A percentile compares a stretch with the other conserved stretches of the same genome.
Conservation (phyloP, 2,797 vertebrate species). For the Nyctalus aviator region DNA sequence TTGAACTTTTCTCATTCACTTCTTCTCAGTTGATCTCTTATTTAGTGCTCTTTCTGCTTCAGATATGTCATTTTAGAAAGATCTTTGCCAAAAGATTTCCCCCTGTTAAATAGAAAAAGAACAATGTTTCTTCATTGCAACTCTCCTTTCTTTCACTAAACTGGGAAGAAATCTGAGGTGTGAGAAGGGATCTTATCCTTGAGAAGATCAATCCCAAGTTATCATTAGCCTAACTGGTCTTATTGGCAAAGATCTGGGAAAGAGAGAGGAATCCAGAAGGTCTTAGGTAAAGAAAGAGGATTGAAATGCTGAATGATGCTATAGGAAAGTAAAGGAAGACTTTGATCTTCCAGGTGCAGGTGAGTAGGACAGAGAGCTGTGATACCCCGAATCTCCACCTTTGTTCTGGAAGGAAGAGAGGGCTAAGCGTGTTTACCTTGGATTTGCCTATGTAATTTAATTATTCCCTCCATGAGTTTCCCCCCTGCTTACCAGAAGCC, state of each 20-base stretch:
- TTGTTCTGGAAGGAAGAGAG: conserved; percentile 35
- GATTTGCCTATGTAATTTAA: conserved; percentile 60
- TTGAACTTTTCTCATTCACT: not conserved
- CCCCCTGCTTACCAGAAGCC: conserved; percentile 76
- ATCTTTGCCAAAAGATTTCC: not conserved
- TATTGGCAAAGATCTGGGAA: not conserved
- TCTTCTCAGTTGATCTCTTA: not conserved
- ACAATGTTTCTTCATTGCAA: not conserved
- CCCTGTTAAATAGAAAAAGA: not conserved
- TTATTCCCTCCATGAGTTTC: conserved; percentile 33
- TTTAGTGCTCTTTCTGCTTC: not conserved
- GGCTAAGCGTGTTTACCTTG: conserved; percentile 58
- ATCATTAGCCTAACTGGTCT: not conserved
- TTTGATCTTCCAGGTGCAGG: not conserved
- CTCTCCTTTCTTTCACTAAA: not conserved
- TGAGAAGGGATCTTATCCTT: not conserved
- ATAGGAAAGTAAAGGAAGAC: not conserved
- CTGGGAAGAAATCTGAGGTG: not conserved
- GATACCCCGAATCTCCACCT: conserved; percentile 1
- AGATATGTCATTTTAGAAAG: not conserved
- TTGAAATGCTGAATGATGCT: not conserved
- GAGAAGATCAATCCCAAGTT: not conserved
- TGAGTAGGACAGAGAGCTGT: not conserved
- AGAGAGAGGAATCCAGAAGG: not conserved
- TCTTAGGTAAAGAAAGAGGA: not conserved